Evolutionary conservation across 2,797 vertebrate species (phyloP), one percentile per base, ranked within the genome.

Genomic region (Spizella passerina): DNA sequence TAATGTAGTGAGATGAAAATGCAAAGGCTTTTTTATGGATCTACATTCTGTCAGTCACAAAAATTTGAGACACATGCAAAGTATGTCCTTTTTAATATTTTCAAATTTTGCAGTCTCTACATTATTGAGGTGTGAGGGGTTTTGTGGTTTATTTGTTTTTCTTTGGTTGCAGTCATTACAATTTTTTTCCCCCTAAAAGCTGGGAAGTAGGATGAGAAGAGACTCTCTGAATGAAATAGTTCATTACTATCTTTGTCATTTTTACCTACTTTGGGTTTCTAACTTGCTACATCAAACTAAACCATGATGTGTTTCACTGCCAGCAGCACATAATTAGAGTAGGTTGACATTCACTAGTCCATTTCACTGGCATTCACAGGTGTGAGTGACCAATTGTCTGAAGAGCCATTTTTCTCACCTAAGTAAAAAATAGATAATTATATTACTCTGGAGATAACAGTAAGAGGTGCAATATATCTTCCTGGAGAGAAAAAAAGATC

Each of bases 381-480:
- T 11, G 14, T 14, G 22, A 93, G 46, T n/a, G 44, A 70, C 56
- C 56, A 88, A 15, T 56, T 77, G 46, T 73, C n/a, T 77, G 72
- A 90, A 93, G 30, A 93, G 43, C 20, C 55, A 26, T 66, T 92
- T 91, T 77, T 82, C 60, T 50, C 41, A 77, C 2, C 1, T 32
- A 80, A 80, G 8, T 5, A 82, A 85, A 87, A 85, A 93, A 80
- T 9, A 76, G 38, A 27, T 82, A 80, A 73, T 90, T 80, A 26
- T 39, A 59, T 90, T 86, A 36, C 22, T 70, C 32, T 50, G 32
- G 5, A 36, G 20, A 46, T 36, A 80, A 36, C 8, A 43, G 16
- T 52, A 27, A 59, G 81, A 88, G 18, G 8, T 69, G 24, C 12
- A 59, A 70, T 76, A 76, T 43, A 85, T 43, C 15, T 27, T 69